Base-by-base conservation (phyloP, 1,140 invertebrate species). In the Drosophila tani region DNA sequence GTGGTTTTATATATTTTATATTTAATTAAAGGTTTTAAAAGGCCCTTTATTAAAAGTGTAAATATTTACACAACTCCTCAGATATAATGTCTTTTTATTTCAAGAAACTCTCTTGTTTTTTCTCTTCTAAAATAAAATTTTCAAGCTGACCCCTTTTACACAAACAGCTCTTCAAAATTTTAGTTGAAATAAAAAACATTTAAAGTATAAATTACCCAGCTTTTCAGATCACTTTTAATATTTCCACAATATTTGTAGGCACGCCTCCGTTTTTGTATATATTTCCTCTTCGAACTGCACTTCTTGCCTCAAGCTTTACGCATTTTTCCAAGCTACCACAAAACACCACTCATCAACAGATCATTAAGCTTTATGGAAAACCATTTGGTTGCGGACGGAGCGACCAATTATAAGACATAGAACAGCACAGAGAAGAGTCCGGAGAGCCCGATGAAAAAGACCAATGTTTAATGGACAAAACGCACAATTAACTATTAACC, bases 401-500 rank as follows among this genome's bases (percentile, higher is more conserved):
- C 59, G 45, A 21, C 43, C 58, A 75, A 47, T 75, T 75, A 75
- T 75, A 49, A 41, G 29, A 46, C 41, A 63, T 35, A 64, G 40
- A 51, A 41, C 27, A 49, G 40, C 66, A 68, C 68, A 70, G 38
- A 9, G 38, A n/a, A 19, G 63, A 43, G 12, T 27, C 24, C 14
- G 63, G 57, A 59, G 64, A 60, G 43, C 17, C 17, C 58, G 19
- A 40, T 56, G 35, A 56, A 66, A 43, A 66, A 58, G 38, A 71
- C 69, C 69, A 51, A 38, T 71, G 51, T 73, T 59, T 71, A 73
- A 73, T 73, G 53, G 49, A 67, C 43, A 67, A 38, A 73, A 73
- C 69, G 69, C 69, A 73, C 69, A 73, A 73, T 73, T 71, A 73
- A 73, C 67, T 24, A 73, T 73, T 49, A 58, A 55, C 63, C 47